Evolutionary conservation across 2,888 invertebrate genomes (phyloP).

Genomic region (Prenolepis imparis): DNA sequence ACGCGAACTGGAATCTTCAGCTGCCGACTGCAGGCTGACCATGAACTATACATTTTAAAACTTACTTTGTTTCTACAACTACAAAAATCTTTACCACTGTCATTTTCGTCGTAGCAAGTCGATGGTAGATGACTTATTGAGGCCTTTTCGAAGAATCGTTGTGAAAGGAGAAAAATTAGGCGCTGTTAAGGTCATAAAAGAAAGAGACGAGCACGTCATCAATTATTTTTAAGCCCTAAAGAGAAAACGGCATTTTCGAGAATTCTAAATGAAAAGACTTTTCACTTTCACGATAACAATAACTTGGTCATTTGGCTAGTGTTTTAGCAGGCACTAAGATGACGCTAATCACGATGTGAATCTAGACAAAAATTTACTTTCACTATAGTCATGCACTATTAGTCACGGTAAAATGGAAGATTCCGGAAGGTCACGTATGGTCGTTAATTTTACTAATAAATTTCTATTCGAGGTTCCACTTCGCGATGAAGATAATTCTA

Average conservation of each 20-base stretch:
- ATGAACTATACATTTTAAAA: not conserved
- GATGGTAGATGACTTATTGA: not conserved
- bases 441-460: slow-evolving; percentile 2
- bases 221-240: not conserved
- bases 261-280: not conserved
- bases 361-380: slow-evolving; percentile 37
- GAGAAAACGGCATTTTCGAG: not conserved
- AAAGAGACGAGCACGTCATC: not conserved
- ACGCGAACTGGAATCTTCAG: not conserved
- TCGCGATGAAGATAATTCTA: slow-evolving; percentile 6
- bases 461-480: not conserved
- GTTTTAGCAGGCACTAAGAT: not conserved
- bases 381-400: slow-evolving; percentile 8
- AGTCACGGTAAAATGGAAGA: not conserved
- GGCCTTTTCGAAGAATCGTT: not conserved
- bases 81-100: slow-evolving; percentile 72
- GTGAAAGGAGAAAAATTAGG: not conserved
- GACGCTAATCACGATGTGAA: slow-evolving; percentile 3
- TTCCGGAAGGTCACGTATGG: slow-evolving; percentile 13
- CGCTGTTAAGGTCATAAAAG: not conserved
- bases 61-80: not conserved
- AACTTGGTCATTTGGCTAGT: slow-evolving; percentile 43
- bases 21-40: not conserved
- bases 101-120: slow-evolving; percentile 65
- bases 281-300: slow-evolving; percentile 46